Conservation (phyloP, 2,113 vertebrate genomes). For the Procapra przewalskii region DNA sequence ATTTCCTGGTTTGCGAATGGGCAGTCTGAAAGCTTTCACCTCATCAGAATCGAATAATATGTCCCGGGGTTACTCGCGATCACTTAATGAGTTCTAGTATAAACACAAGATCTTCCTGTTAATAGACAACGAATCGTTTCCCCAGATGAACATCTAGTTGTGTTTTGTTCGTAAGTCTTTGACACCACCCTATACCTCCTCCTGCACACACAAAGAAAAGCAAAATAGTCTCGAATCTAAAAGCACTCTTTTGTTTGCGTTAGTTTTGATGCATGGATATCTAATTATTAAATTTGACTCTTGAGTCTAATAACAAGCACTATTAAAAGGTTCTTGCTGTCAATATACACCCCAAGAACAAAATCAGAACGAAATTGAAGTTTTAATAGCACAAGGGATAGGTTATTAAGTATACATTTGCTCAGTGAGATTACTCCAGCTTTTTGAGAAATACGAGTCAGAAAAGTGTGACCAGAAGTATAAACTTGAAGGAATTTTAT, state of each 20-base stretch:
- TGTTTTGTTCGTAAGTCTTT: not conserved
- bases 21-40: not conserved
- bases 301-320: not conserved
- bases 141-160: not conserved
- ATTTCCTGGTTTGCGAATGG: not conserved
- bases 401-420: not conserved
- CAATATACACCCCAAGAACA: not conserved
- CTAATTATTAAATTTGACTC: not conserved
- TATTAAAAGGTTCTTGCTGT: not conserved
- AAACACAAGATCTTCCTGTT: not conserved
- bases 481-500: not conserved
- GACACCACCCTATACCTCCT: not conserved
- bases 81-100: not conserved
- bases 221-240: not conserved
- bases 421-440: not conserved
- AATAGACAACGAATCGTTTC: not conserved
- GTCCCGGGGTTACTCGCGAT: conserved; percentile 11
- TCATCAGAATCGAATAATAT: not conserved
- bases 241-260: not conserved
- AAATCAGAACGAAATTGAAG: not conserved
- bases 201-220: not conserved
- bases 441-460: conserved; percentile 12
- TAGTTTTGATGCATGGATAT: not conserved
- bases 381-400: not conserved
- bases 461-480: not conserved